phyloP scores from a whole-genome alignment of 2,888 invertebrate species.

The Rhopalosiphum nymphaeae region DNA sequence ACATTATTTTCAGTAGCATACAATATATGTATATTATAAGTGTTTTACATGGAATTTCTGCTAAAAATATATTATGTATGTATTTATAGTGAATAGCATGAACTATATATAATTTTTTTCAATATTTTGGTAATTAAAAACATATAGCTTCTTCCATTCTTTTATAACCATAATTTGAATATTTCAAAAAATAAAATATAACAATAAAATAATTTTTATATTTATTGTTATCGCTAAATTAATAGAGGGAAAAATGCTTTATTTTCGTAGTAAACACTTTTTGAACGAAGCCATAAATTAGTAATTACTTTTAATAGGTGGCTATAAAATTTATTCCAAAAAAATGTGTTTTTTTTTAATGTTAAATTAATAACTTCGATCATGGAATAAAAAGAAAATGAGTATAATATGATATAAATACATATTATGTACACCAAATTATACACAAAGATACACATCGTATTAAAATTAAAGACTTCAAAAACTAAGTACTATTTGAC shows the following conservation, averaged over 20 bases:
- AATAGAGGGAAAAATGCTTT: background rate
- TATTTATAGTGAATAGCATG: no score
- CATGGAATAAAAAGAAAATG: background rate
- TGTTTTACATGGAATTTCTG: background rate
- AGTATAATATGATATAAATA: background rate
- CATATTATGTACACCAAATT: background rate
- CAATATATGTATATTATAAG: background rate
- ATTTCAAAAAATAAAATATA: background rate
- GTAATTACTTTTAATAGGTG: conserved; percentile 12
- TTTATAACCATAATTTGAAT: background rate
- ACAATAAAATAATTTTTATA: background rate
- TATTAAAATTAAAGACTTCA: background rate
- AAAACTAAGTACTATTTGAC: background rate
- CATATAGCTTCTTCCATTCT: background rate
- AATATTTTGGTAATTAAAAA: background rate
- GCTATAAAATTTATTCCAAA: background rate
- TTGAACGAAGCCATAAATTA: conserved; percentile 29
- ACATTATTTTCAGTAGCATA: background rate
- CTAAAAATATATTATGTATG: background rate
- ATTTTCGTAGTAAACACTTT: background rate
- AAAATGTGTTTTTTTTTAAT: background rate
- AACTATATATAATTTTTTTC: background rate
- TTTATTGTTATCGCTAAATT: background rate
- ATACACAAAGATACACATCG: background rate
- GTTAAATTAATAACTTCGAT: background rate